Conservation (phyloP, 2,888 invertebrate species). For the Protodeltote pygarga region DNA sequence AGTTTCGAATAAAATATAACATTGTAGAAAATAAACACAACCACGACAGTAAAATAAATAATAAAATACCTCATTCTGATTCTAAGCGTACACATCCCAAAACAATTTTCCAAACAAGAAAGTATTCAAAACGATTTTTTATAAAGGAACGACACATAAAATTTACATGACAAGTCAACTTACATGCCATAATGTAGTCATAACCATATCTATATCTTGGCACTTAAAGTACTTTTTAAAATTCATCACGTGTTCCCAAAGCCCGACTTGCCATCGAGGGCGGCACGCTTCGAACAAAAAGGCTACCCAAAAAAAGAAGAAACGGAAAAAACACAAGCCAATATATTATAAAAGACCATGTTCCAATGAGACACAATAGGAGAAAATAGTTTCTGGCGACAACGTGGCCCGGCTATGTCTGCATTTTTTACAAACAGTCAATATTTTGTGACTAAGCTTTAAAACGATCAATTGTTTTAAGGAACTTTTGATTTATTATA, state of each 20-base stretch:
- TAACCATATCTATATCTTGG: conserved; percentile 71
- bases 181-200: conserved; percentile 70
- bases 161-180: conserved; percentile 77
- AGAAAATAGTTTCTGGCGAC: conserved; percentile 77
- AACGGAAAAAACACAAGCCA: conserved; percentile 65
- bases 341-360: conserved; percentile 76
- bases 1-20: conserved; percentile 1
- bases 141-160: conserved; percentile 63
- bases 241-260: conserved; percentile 79
- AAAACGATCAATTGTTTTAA: conserved; percentile 29
- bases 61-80: conserved; percentile 55
- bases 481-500: conserved; percentile 4
- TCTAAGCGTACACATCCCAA: conserved; percentile 57
- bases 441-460: conserved; percentile 17
- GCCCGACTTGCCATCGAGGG: conserved; percentile 65
- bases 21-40: conserved; percentile 8
- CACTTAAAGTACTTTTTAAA: conserved; percentile 75
- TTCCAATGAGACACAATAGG: conserved; percentile 75
- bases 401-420: conserved; percentile 63
- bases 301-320: conserved; percentile 61
- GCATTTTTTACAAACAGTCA: conserved; percentile 52
- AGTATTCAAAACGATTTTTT: conserved; percentile 58
- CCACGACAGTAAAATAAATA: conserved; percentile 35
- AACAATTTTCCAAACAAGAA: conserved; percentile 59
- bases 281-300: conserved; percentile 77